phyloP scores from a whole-genome alignment of 2,888 invertebrate genomes.

The Andrena fulva region DNA sequence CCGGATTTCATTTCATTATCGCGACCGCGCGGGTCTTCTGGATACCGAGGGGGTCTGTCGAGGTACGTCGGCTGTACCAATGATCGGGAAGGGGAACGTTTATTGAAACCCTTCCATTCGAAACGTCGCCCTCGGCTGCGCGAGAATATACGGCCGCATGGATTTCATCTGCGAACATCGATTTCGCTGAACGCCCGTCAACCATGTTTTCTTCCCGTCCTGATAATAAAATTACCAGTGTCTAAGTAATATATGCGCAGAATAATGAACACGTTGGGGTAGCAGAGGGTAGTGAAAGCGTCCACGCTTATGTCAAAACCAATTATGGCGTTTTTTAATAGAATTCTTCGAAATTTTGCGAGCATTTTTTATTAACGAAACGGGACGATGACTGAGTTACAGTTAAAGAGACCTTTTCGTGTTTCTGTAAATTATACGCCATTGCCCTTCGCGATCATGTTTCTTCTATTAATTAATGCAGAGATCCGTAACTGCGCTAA shows the following conservation, averaged over 20 bases:
- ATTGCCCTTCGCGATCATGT: too few relatives aligned
- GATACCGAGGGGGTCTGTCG: slow-evolving; percentile 24
- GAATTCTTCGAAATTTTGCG: too few relatives aligned
- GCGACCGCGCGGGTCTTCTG: slow-evolving; percentile 52
- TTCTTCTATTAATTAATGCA: too few relatives aligned
- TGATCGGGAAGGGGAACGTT: slow-evolving; percentile 52
- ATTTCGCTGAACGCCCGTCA: neutral
- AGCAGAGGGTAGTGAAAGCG: too few relatives aligned
- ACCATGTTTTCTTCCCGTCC: neutral
- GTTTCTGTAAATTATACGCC: slow-evolving; percentile 5
- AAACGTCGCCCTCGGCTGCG: neutral
- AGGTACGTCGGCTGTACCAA: slow-evolving; percentile 38
- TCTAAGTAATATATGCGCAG: neutral
- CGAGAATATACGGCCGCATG: neutral
- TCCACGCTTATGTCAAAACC: too few relatives aligned
- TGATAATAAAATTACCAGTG: neutral
- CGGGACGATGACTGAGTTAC: neutral
- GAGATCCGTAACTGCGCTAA: too few relatives aligned
- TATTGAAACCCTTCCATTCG: slow-evolving; percentile 28
- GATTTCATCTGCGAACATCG: neutral
- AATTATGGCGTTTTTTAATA: too few relatives aligned
- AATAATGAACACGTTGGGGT: too few relatives aligned
- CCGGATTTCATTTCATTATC: slow-evolving; percentile 67
- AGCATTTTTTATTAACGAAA: too few relatives aligned
- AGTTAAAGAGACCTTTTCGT: too few relatives aligned